Evolutionary conservation across 2,113 vertebrate genomes (phyloP), one percentile per base, ranked within the genome.

Genomic region (Paralichthys olivaceus): DNA sequence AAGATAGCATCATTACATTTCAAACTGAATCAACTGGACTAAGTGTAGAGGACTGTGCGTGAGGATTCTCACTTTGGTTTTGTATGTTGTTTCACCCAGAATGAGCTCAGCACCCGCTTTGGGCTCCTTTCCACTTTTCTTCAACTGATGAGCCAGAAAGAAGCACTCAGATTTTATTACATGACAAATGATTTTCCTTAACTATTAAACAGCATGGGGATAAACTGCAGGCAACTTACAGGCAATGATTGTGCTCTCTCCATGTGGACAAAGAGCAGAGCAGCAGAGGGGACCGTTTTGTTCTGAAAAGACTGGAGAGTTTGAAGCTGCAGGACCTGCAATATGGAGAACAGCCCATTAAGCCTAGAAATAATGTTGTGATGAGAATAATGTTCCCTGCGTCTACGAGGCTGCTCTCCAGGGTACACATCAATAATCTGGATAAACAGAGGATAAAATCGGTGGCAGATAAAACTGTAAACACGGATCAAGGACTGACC

Each of bases 71-170:
- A 97, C 96, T 93, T 96, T 95, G 69, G 94, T 96, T 92, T 95
- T 97, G 81, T 94, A 76, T 57, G 92, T 87, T 20, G 83, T 83
- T 11, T 93, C 94, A 20, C 93, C 94, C 6, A 97, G 87, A 17
- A 90, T 65, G 29, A 98, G 91, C 71, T 93, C 95, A 22, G 92
- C 94, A 3, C 92, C 95, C 23, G 96, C 89, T 75, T 91, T 95
- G 29, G 96, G 96, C 4, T 94, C 94, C 83, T 97, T 97, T 69
- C 94, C 94, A 56, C 95, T 96, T 85, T 96, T 97, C 74, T 94
- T 95, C 53, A 96, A 79, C 96, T 98, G 57, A 47, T 25, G 19
- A 80, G 25, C 2, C 26, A 61, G 23, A 80, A 1, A 79, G 2
- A 56, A n/a, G 0, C 15, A 40, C 23, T 63, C 1, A 20, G 11